These are phyloP conservation scores for Cynoglossus semilaevis DNA, from an alignment of 2,113 vertebrate genomes.

Conservation along the genomic window DNA sequence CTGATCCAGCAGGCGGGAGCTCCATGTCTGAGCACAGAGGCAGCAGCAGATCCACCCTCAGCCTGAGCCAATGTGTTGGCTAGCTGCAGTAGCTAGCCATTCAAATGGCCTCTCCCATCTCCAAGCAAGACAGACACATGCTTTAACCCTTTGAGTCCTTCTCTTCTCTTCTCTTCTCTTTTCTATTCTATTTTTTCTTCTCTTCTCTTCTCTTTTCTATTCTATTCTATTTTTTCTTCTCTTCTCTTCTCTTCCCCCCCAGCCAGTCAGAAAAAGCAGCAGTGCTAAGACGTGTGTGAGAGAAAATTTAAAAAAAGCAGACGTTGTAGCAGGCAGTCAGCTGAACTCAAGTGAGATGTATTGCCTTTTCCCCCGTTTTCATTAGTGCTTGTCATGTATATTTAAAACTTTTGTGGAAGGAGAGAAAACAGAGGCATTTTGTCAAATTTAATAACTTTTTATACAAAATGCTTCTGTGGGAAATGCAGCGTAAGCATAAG, in stretches of 20 bases:
- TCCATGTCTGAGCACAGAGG: slow-evolving; percentile 77
- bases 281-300: slow-evolving; percentile 10
- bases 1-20: slow-evolving; percentile 62
- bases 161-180: neutral
- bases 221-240: neutral
- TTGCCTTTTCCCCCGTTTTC: neutral
- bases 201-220: neutral
- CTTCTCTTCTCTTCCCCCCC: neutral
- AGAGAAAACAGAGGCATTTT: no score
- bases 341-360: slow-evolving; percentile 5
- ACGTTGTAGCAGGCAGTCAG: slow-evolving; percentile 11
- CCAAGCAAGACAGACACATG: slow-evolving; percentile 63
- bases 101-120: slow-evolving; percentile 73
- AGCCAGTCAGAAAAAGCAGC: slow-evolving; percentile 17
- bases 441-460: no score
- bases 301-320: slow-evolving; percentile 19
- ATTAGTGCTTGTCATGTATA: no score
- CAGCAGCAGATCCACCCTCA: slow-evolving; percentile 86
- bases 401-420: no score
- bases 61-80: slow-evolving; percentile 84
- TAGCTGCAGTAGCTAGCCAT: slow-evolving; percentile 76
- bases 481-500: no score
- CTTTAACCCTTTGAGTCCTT: slow-evolving; percentile 70
- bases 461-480: no score
- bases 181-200: no score